Evolutionary conservation across 2,113 vertebrate genomes (phyloP), one percentile per base, ranked within the genome.

Genomic region (Muntiacus reevesi): DNA sequence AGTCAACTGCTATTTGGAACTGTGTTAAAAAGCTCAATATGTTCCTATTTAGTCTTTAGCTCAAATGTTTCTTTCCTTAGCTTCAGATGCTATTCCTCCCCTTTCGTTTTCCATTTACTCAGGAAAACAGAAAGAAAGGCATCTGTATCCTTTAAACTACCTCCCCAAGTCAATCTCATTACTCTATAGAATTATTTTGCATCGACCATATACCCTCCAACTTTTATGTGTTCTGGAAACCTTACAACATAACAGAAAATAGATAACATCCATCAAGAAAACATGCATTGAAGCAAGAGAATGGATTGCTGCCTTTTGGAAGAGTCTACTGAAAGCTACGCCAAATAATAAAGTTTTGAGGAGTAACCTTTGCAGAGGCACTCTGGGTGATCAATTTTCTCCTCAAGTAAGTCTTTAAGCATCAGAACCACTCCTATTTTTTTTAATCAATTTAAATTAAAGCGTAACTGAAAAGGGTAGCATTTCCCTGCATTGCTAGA

Each of bases 251-350:
- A 81, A 93, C 16, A 94, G 40, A 89, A 96, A 94, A 92, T 27
- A 90, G 93, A 64, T 40, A 87, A 71, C 88, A 78, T 64, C 76
- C 90, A 89, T 76, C 45, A 19, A 92, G 93, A 87, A 95, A 94
- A 88, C n/a, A 87, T n/a, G 40, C 47, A 94, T 0, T 57, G 52
- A 97, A 86, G 47, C 25, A 64, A 79, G 62, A 87, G 76, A 84
- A 84, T 7, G 33, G 62, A 95, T 79, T 62, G 82, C 89, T 43
- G 52, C 59, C 60, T 96, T 96, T 59, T 89, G 71, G 79, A 95
- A 94, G 71, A 96, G 89, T 87, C 52, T 43, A 85, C 28, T 28
- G 43, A 79, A 94, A 92, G 40, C 57, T 71, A 60, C 9, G 23
- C 64, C 81, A 93, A 96, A 79, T 86, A 92, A 87, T 81, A 94